Conservation (phyloP, 2,113 vertebrate genomes). For the Trichomycterus rosablanca region DNA sequence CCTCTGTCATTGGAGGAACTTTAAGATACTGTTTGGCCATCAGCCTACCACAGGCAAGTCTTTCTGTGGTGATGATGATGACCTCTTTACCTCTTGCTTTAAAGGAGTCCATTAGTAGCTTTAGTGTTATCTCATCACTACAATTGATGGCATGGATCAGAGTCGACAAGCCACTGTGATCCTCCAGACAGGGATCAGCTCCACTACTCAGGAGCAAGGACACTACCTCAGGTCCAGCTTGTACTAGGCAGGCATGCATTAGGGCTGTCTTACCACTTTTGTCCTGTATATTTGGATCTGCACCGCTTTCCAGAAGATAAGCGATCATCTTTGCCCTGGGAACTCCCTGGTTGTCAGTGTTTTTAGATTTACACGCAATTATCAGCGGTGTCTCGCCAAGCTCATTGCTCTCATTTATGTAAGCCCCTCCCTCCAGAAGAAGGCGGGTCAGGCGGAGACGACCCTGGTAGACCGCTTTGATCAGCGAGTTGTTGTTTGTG, state of each 20-base stretch:
- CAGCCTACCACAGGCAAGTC: conserved; percentile 65
- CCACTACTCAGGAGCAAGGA: conserved; percentile 74
- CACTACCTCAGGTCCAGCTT: conserved; percentile 75
- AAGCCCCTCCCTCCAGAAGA: conserved; percentile 84
- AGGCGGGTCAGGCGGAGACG: conserved; percentile 84
- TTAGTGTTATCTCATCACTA: conserved; percentile 75
- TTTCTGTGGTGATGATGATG: conserved; percentile 84
- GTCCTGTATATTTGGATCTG: conserved; percentile 91
- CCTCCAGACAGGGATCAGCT: conserved; percentile 82
- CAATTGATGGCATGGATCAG: conserved; percentile 80
- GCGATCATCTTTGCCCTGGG: conserved; percentile 82
- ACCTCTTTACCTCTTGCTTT: conserved; percentile 85
- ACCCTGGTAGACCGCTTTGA: conserved; percentile 83
- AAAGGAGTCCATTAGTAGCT: conserved; percentile 80
- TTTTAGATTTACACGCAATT: conserved; percentile 81
- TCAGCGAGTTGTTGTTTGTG: conserved; percentile 76
- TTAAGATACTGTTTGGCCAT: conserved; percentile 76
- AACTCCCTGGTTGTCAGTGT: conserved; percentile 76
- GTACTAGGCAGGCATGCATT: conserved; percentile 84
- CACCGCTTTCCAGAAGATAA: conserved; percentile 87
- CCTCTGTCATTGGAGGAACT: conserved; percentile 55
- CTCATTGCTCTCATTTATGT: conserved; percentile 88
- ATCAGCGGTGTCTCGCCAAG: conserved; percentile 84
- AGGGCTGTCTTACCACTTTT: conserved; percentile 83
- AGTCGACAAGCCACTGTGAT: conserved; percentile 75